phyloP scores from a whole-genome alignment of 2,113 vertebrate genomes.

The Orycteropus afer region DNA sequence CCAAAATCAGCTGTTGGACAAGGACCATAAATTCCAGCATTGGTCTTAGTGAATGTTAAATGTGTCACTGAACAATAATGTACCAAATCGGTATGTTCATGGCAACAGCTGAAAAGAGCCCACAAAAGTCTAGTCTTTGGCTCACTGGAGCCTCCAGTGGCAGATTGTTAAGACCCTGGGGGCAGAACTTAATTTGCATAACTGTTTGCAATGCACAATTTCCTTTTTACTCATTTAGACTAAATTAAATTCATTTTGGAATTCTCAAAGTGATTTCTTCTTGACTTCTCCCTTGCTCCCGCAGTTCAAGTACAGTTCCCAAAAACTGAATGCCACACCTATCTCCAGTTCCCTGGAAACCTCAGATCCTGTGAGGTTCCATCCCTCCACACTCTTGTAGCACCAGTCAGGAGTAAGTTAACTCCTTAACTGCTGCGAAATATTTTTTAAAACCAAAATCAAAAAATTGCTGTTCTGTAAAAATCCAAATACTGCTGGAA shows the following conservation, averaged over 20 bases:
- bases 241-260: slow-evolving; percentile 70
- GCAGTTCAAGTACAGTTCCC: background rate
- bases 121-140: slow-evolving; percentile 15
- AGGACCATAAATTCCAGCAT: background rate
- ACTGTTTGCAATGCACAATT: slow-evolving; percentile 68
- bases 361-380: background rate
- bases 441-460: background rate
- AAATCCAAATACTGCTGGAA: background rate
- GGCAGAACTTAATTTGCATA: slow-evolving; percentile 63
- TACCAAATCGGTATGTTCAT: background rate
- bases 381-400: background rate
- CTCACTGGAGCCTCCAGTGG: background rate
- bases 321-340: background rate
- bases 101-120: slow-evolving; percentile 38
- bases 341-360: background rate
- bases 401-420: background rate
- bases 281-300: slow-evolving; percentile 40
- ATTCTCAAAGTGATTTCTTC: slow-evolving; percentile 24
- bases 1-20: slow-evolving; percentile 43
- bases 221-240: slow-evolving; percentile 66
- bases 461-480: slow-evolving; percentile 42
- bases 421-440: slow-evolving; percentile 11
- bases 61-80: slow-evolving; percentile 14
- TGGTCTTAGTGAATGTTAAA: slow-evolving; percentile 5
- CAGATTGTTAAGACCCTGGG: slow-evolving; percentile 54